Percentiles rank a stretch among this genome's conserved stretches.
These are phyloP conservation scores for Sebastes matsubarae DNA, from an alignment of 2,797 vertebrate species.

Conservation along the genomic window DNA sequence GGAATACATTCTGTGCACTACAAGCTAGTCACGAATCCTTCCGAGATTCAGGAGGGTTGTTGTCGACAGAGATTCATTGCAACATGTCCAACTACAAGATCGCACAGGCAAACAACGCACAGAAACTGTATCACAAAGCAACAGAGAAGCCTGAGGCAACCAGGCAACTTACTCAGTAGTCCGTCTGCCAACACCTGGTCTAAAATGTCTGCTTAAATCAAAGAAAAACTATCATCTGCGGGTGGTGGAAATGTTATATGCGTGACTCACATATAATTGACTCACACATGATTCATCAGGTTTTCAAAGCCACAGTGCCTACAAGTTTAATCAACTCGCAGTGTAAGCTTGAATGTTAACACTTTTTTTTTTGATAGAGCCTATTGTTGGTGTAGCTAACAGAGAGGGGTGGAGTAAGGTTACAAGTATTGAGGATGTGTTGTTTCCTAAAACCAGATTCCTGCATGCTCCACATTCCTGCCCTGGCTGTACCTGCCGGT, in stretches of 20 bases:
- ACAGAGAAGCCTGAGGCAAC: conserved; percentile 5
- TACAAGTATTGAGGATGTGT: conserved; percentile 50
- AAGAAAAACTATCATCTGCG: conserved; percentile 17
- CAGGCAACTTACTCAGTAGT: conserved; percentile 26
- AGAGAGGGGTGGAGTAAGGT: conserved; percentile 36
- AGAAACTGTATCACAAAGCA: neutral
- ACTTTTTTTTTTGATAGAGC: neutral
- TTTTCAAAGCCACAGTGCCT: neutral
- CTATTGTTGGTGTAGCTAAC: conserved; percentile 4
- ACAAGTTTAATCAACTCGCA: neutral
- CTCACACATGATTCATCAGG: conserved; percentile 36
- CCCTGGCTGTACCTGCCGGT: neutral
- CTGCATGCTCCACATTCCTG: conserved; percentile 63
- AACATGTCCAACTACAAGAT: neutral
- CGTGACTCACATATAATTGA: conserved; percentile 28
- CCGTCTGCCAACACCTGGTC: conserved; percentile 34
- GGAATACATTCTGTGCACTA: neutral
- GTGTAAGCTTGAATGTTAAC: neutral
- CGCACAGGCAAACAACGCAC: neutral
- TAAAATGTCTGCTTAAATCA: conserved; percentile 1
- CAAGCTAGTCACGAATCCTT: neutral
- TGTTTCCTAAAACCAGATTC: conserved; percentile 71
- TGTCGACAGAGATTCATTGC: neutral
- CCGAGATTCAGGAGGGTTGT: neutral
- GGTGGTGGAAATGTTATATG: conserved; percentile 13